These are phyloP conservation scores for Augiades crinisus DNA, from an alignment of 2,888 invertebrate genomes.

Conservation along the genomic window DNA sequence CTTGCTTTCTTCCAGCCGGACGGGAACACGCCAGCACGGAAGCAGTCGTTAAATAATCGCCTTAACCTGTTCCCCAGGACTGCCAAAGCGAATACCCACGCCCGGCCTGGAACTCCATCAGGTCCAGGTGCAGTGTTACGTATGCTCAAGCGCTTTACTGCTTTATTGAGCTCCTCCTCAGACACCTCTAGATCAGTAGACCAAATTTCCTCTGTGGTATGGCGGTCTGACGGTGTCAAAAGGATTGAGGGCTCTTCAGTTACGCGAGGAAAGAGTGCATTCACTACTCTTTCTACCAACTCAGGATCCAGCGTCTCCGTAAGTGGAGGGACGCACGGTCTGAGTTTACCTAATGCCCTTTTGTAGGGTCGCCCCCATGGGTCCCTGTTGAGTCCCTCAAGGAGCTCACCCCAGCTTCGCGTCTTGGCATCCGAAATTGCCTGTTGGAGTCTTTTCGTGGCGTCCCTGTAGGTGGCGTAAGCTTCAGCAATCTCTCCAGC, in stretches of 20 bases:
- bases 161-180: neutral
- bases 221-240: too few relatives aligned
- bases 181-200: neutral
- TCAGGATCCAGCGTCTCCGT: conserved; percentile 22
- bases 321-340: too few relatives aligned
- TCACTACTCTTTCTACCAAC: neutral
- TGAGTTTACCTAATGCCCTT: conserved; percentile 25
- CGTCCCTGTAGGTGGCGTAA: too few relatives aligned
- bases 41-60: conserved; percentile 14
- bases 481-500: too few relatives aligned
- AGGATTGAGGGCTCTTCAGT: too few relatives aligned
- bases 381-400: neutral
- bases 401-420: neutral
- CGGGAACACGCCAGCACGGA: conserved; percentile 12
- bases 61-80: conserved; percentile 14
- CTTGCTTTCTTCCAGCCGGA: conserved; percentile 22
- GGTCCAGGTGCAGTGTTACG: conserved; percentile 24
- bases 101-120: conserved; percentile 23
- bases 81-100: conserved; percentile 3
- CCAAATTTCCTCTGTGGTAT: too few relatives aligned
- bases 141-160: neutral
- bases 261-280: neutral
- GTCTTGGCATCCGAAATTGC: neutral
- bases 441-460: neutral
- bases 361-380: too few relatives aligned